Conservation (phyloP, 2,888 invertebrate genomes). For the Dolichomitus sp. region DNA sequence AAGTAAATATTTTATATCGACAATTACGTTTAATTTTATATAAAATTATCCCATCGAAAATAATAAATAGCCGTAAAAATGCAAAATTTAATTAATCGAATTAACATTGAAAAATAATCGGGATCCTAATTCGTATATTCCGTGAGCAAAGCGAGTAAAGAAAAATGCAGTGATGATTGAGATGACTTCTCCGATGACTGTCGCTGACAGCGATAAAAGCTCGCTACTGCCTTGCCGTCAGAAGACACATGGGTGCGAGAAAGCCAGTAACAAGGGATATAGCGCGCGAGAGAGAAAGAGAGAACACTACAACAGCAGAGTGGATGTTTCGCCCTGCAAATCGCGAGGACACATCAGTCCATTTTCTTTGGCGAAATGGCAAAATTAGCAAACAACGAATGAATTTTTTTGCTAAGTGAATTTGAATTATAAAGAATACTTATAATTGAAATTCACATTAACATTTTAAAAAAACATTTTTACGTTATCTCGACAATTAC, state of each 20-base stretch:
- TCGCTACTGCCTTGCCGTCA: not conserved
- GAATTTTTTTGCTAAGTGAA: not conserved
- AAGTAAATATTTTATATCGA: no score
- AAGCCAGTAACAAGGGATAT: not conserved
- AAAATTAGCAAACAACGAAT: not conserved
- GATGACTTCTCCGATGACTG: not conserved
- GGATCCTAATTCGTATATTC: not conserved
- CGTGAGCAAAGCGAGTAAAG: no score
- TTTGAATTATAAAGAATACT: not conserved
- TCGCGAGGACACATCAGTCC: not conserved
- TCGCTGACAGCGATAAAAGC: not conserved
- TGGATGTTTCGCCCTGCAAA: no score
- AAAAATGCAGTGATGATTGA: no score
- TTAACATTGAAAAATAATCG: not conserved
- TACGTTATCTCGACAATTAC: not conserved
- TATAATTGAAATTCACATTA: no score
- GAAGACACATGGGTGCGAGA: not conserved
- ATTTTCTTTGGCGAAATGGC: not conserved
- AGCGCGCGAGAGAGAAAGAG: not conserved
- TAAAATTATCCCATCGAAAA: not conserved
- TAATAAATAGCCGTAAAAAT: not conserved
- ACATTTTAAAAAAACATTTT: not conserved
- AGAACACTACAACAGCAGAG: not conserved
- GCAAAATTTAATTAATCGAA: not conserved
- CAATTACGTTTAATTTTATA: not conserved